Evolutionary conservation across 1,140 invertebrate species (phyloP), one percentile per base, ranked within the genome.

Genomic region (Heliconius hermathena): DNA sequence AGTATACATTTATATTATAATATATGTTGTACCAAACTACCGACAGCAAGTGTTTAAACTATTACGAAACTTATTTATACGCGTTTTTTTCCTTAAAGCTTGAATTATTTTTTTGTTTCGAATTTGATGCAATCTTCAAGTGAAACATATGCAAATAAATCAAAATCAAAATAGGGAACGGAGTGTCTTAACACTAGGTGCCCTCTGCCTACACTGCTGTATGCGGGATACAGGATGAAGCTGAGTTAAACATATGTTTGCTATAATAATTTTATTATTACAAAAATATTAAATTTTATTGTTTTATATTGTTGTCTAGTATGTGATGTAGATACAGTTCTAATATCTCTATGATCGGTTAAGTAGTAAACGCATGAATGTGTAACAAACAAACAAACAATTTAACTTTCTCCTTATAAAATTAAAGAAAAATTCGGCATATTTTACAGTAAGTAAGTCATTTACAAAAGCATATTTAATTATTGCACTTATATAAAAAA

Each of bases 81-180:
- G 60, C 22, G 22, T 29, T 66, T 66, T 60, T 66, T 66, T 66
- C 60, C 60, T 66, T 66, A 66, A 66, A 22, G 26, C 60, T 66
- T 66, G 60, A 66, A 66, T 66, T 26, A 26, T 9, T 66, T 66
- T 66, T 66, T 29, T 66, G 60, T 66, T 26, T 26, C 60, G 22
- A 66, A 26, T 29, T 66, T 66, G 60, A 66, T 66, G 60, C 60
- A 66, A 66, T 66, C 60, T 26, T 26, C 26, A 16, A 66, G 26
- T 66, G 11, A 16, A 66, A 66, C 60, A 29, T 57, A 22, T 57
- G 54, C n/a, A 36, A 36, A 36, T 36, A 36, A 36, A 36, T 6
- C 6, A 36, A 36, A 8, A 36, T 36, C 33, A 36, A 6, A 36
- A 8, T 36, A 36, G 6, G 33, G 41, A 46, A 46, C 13, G 41